These are phyloP conservation scores for Automeris io DNA, from an alignment of 2,888 invertebrate species.

Conservation along the genomic window DNA sequence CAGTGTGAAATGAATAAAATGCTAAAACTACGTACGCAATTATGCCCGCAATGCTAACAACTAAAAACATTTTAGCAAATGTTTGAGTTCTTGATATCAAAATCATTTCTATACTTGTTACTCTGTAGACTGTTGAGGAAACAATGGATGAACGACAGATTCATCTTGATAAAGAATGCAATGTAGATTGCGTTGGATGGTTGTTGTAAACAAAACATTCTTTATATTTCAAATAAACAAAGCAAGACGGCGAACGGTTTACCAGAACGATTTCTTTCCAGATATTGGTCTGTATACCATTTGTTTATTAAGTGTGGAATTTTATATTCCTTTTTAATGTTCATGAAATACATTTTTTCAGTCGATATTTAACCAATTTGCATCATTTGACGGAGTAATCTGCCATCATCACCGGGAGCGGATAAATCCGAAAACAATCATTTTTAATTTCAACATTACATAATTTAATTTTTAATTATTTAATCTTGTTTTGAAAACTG, in stretches of 20 bases:
- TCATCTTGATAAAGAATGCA: conserved; percentile 31
- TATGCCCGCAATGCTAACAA: conserved; percentile 47
- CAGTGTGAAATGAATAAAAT: conserved; percentile 49
- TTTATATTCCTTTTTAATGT: no score
- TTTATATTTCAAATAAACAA: conserved; percentile 39
- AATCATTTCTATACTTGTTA: conserved; percentile 30
- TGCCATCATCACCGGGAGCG: no score
- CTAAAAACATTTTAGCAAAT: conserved; percentile 53
- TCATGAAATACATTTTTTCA: no score
- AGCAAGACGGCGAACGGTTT: not conserved
- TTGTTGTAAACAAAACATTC: conserved; percentile 44
- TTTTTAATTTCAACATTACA: no score
- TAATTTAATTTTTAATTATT: no score
- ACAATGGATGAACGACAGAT: conserved; percentile 15
- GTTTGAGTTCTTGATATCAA: conserved; percentile 37
- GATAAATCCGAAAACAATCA: no score
- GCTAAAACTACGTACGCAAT: conserved; percentile 44
- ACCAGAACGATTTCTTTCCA: no score
- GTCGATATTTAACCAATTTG: no score
- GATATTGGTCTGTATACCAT: no score
- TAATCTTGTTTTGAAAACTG: no score
- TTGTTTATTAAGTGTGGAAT: no score
- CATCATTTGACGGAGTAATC: no score
- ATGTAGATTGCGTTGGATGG: conserved; percentile 22
- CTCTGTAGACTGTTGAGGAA: not conserved